Base-by-base conservation (phyloP, 2,888 invertebrate species). In the Drosophila neonasuta region DNA sequence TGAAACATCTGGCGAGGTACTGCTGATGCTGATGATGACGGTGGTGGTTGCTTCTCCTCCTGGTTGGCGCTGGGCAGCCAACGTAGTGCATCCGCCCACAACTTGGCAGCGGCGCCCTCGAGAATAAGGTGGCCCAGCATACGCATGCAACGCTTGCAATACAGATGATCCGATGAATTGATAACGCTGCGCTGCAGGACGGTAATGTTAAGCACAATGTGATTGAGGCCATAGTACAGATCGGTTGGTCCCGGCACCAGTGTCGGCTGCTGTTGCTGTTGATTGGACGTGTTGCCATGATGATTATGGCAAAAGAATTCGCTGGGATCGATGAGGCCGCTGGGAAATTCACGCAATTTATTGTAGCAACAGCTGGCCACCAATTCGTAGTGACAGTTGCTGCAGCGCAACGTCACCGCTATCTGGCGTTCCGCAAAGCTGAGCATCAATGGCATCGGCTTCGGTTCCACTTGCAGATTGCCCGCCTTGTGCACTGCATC, bases 291-390 rank as follows among this genome's bases (percentile, higher is more conserved):
- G 3, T n/a, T 1, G 9, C 52, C 68, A 58, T 88, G 88, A 59
- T 88, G 88, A 30, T 8, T 77, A 52, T 89, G 89, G 32, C 90
- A 90, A 24, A 90, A 90, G 66, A 90, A 90, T 34, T 90, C 89
- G 15, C 80, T 78, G 6, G 88, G 79, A 67, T 90, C 90, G 17
- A 90, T 81, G 3, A 89, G 68, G 2, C 89, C 87, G 3, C 82
- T 87, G 10, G 91, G 90, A 50, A 79, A 90, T 58, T 90, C 90
- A 1, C 89, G 75, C 32, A 90, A 62, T 8, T 90, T 73, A 9
- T 71, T 68, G 44, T 86, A 88, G 1, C 24, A 44, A 10, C 57
- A 49, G 8, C 51, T 41, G 2, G 54, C 51, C 11, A 71, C 71
- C 34, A 90, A n/a, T 17, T 62, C 55, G 7, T 59, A 57, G 3